A percentile compares a stretch with the other conserved stretches of the same genome.
Evolutionary conservation across 2,888 invertebrate species (phyloP).

Genomic region (Allygus modestus): DNA sequence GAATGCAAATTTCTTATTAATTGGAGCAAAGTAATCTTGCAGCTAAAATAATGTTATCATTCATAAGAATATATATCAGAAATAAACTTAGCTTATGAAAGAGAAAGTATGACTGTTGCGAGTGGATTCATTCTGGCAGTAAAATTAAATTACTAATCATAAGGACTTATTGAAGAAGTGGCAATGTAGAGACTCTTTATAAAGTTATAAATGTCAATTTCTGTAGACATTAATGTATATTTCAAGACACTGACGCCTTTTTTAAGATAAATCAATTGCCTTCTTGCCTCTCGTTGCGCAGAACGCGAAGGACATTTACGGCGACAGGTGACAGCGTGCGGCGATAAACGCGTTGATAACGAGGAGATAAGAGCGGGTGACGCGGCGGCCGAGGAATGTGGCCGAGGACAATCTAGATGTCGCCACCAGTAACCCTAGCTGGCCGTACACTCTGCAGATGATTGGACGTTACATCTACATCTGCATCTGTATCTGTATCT

Average conservation of each 20-base stretch:
- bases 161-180: too few relatives aligned
- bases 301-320: background rate
- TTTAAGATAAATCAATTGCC: background rate
- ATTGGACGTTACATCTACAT: background rate
- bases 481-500: background rate
- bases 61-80: too few relatives aligned
- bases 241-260: background rate
- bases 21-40: too few relatives aligned
- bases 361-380: background rate
- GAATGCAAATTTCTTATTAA: too few relatives aligned
- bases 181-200: too few relatives aligned
- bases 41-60: too few relatives aligned
- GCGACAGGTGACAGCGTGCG: conserved; percentile 1
- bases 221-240: background rate
- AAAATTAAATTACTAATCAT: too few relatives aligned
- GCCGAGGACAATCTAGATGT: conserved; percentile 10
- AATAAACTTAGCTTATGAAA: too few relatives aligned
- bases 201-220: background rate
- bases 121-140: too few relatives aligned
- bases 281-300: background rate
- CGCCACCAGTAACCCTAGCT: background rate
- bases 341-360: conserved; percentile 9
- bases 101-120: too few relatives aligned
- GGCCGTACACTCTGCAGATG: background rate
- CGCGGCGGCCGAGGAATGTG: conserved; percentile 14